These are phyloP conservation scores for Equus przewalskii DNA, from an alignment of 2,113 vertebrate genomes.

Conservation along the genomic window DNA sequence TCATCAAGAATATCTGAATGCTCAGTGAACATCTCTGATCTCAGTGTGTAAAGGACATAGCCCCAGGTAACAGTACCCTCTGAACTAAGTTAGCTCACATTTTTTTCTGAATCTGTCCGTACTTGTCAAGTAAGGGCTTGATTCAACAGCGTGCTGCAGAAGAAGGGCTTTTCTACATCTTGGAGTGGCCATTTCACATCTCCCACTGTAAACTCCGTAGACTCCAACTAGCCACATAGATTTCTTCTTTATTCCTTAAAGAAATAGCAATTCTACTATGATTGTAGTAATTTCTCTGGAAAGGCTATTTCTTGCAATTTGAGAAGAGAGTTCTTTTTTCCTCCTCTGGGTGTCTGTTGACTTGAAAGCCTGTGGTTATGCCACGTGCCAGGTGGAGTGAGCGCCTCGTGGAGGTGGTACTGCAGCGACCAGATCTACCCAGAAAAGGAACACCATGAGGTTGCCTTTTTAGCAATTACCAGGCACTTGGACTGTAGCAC, in stretches of 20 bases:
- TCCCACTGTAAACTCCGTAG: neutral
- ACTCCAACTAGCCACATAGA: neutral
- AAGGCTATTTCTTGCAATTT: slow-evolving; percentile 57
- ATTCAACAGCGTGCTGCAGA: neutral
- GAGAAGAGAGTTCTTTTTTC: slow-evolving; percentile 22
- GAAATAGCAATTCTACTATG: slow-evolving; percentile 64
- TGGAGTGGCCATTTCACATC: neutral
- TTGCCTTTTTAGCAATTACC: slow-evolving; percentile 64
- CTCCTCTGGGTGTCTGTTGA: slow-evolving; percentile 50
- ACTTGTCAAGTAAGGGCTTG: slow-evolving; percentile 25
- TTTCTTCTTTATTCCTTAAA: slow-evolving; percentile 49
- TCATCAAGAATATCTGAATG: neutral
- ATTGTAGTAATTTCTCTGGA: slow-evolving; percentile 64
- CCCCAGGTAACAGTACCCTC: slow-evolving; percentile 2
- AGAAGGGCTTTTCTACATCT: neutral
- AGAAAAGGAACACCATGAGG: neutral
- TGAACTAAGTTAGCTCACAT: slow-evolving; percentile 41
- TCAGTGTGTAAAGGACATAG: slow-evolving; percentile 24
- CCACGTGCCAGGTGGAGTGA: neutral
- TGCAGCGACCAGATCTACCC: slow-evolving; percentile 40
- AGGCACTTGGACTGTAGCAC: slow-evolving; percentile 68
- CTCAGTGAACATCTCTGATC: neutral
- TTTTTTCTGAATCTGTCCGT: neutral
- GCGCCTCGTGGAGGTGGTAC: neutral
- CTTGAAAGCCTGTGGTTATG: slow-evolving; percentile 30